Evolutionary conservation across 2,888 invertebrate genomes (phyloP).

Genomic region (Diarsia mendica): DNA sequence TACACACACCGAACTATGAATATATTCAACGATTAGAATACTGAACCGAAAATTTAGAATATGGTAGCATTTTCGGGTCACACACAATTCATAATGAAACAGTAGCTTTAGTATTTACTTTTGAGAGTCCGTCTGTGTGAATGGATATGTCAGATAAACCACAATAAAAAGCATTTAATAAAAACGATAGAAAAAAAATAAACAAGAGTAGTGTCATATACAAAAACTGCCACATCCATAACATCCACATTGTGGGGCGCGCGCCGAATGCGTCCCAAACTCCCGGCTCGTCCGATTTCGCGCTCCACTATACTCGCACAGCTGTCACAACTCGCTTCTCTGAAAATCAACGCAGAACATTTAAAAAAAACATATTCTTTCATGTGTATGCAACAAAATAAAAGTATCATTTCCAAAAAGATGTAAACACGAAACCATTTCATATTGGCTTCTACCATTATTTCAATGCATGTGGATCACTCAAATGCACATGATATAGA

Average conservation of each 20-base stretch:
- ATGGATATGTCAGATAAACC: background rate
- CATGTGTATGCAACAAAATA: slow-evolving; percentile 13
- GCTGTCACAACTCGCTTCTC: slow-evolving; percentile 74
- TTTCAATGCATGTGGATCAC: too few species aligned
- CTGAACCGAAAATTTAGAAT: background rate
- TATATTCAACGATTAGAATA: slow-evolving; percentile 22
- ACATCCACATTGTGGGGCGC: background rate
- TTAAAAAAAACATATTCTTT: slow-evolving; percentile 49
- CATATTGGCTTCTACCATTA: too few species aligned
- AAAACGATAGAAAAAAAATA: background rate
- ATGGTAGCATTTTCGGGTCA: background rate
- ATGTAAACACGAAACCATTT: too few species aligned
- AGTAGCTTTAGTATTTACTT: background rate
- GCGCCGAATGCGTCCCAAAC: slow-evolving; percentile 35
- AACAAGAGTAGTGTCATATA: background rate
- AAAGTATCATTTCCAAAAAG: background rate
- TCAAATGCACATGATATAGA: background rate
- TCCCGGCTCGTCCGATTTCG: slow-evolving; percentile 74
- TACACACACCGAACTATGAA: slow-evolving; percentile 63
- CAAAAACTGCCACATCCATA: slow-evolving; percentile 67
- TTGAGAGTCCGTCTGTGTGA: too few species aligned
- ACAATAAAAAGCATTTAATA: background rate
- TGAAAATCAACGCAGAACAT: slow-evolving; percentile 64
- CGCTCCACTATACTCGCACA: slow-evolving; percentile 82
- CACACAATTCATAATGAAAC: background rate